Evolutionary conservation across 2,797 vertebrate genomes (phyloP).

Genomic region (Allobates femoralis): DNA sequence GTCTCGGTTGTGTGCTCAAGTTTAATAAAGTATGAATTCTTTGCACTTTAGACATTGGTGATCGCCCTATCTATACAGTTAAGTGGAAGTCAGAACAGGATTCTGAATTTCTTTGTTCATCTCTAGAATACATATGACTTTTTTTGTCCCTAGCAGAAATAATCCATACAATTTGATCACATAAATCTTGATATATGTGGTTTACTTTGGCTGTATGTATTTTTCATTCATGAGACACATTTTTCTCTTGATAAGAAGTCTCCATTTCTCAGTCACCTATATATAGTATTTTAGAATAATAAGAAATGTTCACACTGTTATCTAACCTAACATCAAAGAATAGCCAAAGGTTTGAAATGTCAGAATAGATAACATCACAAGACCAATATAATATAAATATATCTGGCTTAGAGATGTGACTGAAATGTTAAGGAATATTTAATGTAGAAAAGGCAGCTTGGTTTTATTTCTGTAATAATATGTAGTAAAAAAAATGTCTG

Average conservation of each 20-base stretch:
- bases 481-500: background rate
- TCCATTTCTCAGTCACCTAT: background rate
- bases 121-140: background rate
- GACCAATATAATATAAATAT: conserved; percentile 11
- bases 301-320: conserved; percentile 9
- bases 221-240: background rate
- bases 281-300: conserved; percentile 25
- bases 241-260: background rate
- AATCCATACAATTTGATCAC: background rate
- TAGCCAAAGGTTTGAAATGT: conserved; percentile 38
- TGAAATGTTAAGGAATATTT: background rate
- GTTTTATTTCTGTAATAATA: background rate
- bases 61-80: too few relatives aligned
- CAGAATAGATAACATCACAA: conserved; percentile 15
- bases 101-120: too few relatives aligned
- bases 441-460: background rate
- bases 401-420: conserved; percentile 13
- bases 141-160: background rate
- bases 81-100: too few relatives aligned
- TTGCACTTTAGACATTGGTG: too few relatives aligned
- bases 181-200: background rate
- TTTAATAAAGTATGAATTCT: too few relatives aligned
- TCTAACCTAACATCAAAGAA: conserved; percentile 36
- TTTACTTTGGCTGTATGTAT: background rate
- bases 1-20: too few relatives aligned